Evolutionary conservation across 1,140 invertebrate species (phyloP), one percentile per base, ranked within the genome.

Genomic region (Diuraphis noxia): DNA sequence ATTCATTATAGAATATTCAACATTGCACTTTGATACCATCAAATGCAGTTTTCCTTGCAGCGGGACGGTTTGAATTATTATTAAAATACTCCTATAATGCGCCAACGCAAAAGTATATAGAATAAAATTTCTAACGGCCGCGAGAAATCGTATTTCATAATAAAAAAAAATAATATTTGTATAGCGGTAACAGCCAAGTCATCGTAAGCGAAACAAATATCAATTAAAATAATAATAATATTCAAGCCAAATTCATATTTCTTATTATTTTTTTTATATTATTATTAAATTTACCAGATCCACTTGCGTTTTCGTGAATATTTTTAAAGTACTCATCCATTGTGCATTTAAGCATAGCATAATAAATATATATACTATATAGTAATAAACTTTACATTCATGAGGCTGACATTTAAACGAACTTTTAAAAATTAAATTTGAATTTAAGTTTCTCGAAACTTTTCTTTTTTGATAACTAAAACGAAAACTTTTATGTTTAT

Each of bases 1-100:
- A 87, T 87, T 87, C 49, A 38, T 40, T 56, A 38, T 56, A 36
- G 36, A 52, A 87, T 87, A 87, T 87, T 56, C 30, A 87, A 87
- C 85, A n/a, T 56, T 6, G 85, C 49, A 7, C 38, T 86, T 86
- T 52, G 34, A 56, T 38, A 38, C 46, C 17, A 34, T 43, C 81
- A n/a, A 87, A 87, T 56, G 49, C 38, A 56, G 36, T 87, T 52
- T 86, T 49, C n/a, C 43, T 34, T 43, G n/a, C 56, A n/a, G n/a
- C 30, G 13, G 10, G 6, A 72, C 81, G 0, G 25, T 82, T 40
- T 36, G 41, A 36, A 72, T 72, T 72, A 72, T 72, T 72, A n/a
- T 72, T 72, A 72, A n/a, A 72, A n/a, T 72, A 72, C n/a, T n/a
- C n/a, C 3, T n/a, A 72, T n/a, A 72, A 5, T n/a, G 17, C 56